Evolutionary conservation across 2,888 invertebrate genomes (phyloP), one percentile per base, ranked within the genome.

Genomic region (Siphlonurus alternatus): DNA sequence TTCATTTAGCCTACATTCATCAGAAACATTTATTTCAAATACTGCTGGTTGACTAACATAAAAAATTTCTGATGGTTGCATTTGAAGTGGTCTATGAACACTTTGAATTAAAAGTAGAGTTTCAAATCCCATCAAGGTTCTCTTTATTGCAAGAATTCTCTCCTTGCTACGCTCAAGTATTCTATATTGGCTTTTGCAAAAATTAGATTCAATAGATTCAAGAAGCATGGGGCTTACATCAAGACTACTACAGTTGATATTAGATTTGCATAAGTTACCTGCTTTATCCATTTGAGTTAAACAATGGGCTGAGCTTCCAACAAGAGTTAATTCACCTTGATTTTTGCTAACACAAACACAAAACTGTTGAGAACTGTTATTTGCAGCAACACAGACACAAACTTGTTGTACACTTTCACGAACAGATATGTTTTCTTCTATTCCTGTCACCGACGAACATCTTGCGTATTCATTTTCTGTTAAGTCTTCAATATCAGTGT

Each of bases 401-500:
- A 70, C 68, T 59, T 67, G 63, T 7, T 68, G 64, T 53, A 65
- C 64, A 7, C 62, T 67, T 54, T 70, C 71, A 64, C 66, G 65
- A 15, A 70, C 68, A 23, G 65, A 67, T 7, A 53, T 22, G 19
- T n/a, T 19, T 22, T 56, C 56, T 22, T 56, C 56, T 5, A 56
- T 3, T 5, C 20, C 53, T 51, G 10, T 56, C 15, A 10, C n/a
- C 7, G 22, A 10, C 20, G 56, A 56, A 56, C 22, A 20, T 22
- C n/a, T 56, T 22, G 15, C 20, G 7, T 10, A 56, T 10, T 20
- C n/a, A 22, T 56, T 20, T 5, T 10, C 5, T 5, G 38, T 78
- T 62, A 79, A 71, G 70, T 81, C 81, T 71, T 83, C 82, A 62
- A 78, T 72, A 71, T 83, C 83, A 2, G 83, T 81, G 62, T 76